Percentiles rank a stretch among this genome's conserved stretches.
phyloP scores from a whole-genome alignment of 2,113 vertebrate genomes.

The Zosterops japonicus region DNA sequence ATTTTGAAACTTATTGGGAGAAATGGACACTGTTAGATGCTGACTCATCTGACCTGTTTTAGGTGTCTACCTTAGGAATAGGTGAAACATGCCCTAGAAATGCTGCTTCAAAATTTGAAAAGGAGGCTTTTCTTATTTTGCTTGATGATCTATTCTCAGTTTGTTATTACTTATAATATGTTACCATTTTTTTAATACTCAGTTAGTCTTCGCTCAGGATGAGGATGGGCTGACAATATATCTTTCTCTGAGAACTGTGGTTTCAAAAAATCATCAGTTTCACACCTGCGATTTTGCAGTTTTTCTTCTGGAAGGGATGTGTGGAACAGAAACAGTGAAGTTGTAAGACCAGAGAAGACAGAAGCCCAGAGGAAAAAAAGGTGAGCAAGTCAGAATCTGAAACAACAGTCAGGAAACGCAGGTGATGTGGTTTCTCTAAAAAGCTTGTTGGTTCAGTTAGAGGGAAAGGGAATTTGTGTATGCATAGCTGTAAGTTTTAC shows the following conservation, averaged over 20 bases:
- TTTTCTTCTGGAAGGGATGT: not conserved
- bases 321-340: not conserved
- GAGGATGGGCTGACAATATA: not conserved
- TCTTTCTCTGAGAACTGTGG: not conserved
- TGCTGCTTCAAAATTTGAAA: not conserved
- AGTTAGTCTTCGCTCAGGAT: not conserved
- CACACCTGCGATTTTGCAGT: not conserved
- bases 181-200: not conserved
- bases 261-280: conserved; percentile 21
- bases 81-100: conserved; percentile 11
- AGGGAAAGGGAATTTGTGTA: not conserved
- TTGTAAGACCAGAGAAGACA: not conserved
- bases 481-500: conserved; percentile 19
- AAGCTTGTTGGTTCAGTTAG: conserved; percentile 33
- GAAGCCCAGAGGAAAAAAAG: not conserved
- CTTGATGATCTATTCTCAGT: not conserved
- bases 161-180: not conserved
- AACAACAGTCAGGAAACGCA: conserved; percentile 21
- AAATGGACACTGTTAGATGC: not conserved
- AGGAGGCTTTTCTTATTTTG: not conserved
- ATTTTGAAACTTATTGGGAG: not conserved
- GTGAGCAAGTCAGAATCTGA: conserved; percentile 50
- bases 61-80: not conserved
- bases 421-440: conserved; percentile 32
- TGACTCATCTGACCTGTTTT: not conserved